A percentile compares a stretch with the other conserved stretches of the same genome.
These are phyloP conservation scores for Zaprionus africanus DNA, from an alignment of 1,140 invertebrate species.

Conservation along the genomic window DNA sequence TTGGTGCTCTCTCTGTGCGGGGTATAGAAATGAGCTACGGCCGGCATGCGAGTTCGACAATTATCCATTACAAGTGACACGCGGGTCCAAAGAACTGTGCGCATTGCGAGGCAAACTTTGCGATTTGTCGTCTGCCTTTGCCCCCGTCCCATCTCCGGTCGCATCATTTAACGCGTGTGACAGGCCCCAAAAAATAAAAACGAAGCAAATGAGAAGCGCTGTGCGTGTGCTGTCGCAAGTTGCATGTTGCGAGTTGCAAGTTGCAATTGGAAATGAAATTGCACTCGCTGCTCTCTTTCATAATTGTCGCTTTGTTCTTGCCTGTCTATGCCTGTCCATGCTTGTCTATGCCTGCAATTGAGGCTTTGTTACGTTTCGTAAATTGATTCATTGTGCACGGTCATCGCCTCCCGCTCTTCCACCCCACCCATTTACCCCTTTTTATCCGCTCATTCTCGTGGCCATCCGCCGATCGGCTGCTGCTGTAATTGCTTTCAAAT, in stretches of 20 bases:
- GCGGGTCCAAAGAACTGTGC: slow-evolving; percentile 47
- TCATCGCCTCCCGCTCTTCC: slow-evolving; percentile 36
- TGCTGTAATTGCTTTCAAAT: slow-evolving; percentile 80
- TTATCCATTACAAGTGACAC: slow-evolving; percentile 81
- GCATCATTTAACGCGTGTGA: slow-evolving; percentile 61
- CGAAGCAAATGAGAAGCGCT: neutral
- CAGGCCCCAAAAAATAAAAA: slow-evolving; percentile 51
- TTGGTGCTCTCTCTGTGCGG: neutral
- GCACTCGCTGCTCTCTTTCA: slow-evolving; percentile 69
- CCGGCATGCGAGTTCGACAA: slow-evolving; percentile 71
- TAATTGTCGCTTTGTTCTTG: slow-evolving; percentile 57
- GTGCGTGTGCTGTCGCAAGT: neutral
- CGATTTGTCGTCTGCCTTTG: slow-evolving; percentile 17
- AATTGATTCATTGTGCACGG: slow-evolving; percentile 79
- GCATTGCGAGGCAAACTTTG: slow-evolving; percentile 43
- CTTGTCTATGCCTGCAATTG: slow-evolving; percentile 64
- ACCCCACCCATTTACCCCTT: neutral
- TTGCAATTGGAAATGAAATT: slow-evolving; percentile 72
- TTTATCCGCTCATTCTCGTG: neutral
- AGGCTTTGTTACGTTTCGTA: slow-evolving; percentile 80
- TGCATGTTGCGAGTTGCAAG: slow-evolving; percentile 30
- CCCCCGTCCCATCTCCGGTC: slow-evolving; percentile 18
- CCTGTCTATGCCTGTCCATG: slow-evolving; percentile 23
- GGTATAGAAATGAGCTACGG: slow-evolving; percentile 50
- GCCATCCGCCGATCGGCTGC: slow-evolving; percentile 26